phyloP scores from a whole-genome alignment of 2,113 vertebrate species.

The Ptilonorhynchus violaceus region DNA sequence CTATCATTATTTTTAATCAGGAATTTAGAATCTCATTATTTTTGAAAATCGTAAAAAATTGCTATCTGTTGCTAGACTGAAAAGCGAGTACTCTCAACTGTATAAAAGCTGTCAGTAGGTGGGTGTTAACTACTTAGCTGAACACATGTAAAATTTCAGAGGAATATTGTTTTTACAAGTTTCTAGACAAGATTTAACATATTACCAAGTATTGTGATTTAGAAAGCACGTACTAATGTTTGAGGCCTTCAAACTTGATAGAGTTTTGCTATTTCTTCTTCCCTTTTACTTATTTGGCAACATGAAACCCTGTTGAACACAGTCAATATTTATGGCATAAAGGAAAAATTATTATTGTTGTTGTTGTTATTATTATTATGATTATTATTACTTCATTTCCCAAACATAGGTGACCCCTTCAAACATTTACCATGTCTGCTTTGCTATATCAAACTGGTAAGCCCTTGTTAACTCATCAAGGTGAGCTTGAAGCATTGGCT shows the following conservation, averaged over 20 bases:
- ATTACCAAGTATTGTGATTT: neutral
- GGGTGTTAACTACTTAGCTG: neutral
- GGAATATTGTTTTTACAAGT: neutral
- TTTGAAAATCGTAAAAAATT: neutral
- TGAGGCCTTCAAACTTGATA: neutral
- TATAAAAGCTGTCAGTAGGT: neutral
- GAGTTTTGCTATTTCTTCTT: neutral
- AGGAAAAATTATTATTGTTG: neutral
- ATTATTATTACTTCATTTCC: neutral
- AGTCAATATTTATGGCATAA: neutral
- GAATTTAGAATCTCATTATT: neutral
- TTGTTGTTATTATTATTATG: neutral
- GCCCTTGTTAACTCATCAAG: constrained; percentile 94
- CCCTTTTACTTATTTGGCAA: neutral
- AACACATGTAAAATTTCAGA: neutral
- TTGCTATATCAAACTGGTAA: constrained; percentile 97
- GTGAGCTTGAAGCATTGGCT: constrained; percentile 97
- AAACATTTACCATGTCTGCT: constrained; percentile 89
- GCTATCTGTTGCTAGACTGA: neutral
- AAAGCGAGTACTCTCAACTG: neutral
- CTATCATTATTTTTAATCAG: neutral
- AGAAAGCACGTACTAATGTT: neutral
- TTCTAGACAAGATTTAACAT: neutral
- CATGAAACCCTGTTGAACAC: neutral
- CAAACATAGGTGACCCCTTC: neutral